Conservation (phyloP, 1,140 invertebrate species). For the Drosophila baimaii region DNA sequence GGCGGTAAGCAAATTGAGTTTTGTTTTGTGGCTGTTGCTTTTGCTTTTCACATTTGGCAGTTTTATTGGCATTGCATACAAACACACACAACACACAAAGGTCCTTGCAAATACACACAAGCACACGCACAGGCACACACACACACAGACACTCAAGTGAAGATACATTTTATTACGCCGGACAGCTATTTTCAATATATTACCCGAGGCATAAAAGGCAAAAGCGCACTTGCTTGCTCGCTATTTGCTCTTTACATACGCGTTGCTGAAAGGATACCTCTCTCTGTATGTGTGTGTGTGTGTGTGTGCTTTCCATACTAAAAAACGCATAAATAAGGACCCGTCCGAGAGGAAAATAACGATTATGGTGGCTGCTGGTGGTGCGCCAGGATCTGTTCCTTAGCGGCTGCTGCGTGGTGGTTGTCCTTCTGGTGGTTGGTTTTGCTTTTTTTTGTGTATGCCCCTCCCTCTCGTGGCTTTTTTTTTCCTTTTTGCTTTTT, state of each 20-base stretch:
- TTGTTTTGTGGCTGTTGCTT: constrained; percentile 56
- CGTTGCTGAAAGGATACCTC: constrained; percentile 67
- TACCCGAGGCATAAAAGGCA: constrained; percentile 74
- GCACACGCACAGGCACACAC: constrained; percentile 11
- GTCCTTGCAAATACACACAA: constrained; percentile 20
- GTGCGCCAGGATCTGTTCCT: constrained; percentile 17
- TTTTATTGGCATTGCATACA: constrained; percentile 79
- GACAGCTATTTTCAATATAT: constrained; percentile 83
- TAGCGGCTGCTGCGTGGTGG: constrained; percentile 37
- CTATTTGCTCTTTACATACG: constrained; percentile 67
- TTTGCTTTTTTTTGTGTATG: constrained; percentile 20
- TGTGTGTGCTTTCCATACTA: constrained; percentile 75
- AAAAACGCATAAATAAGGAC: constrained; percentile 81
- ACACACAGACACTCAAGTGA: constrained; percentile 27
- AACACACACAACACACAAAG: constrained; percentile 28
- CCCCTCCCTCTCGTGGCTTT: too few species aligned
- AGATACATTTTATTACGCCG: constrained; percentile 76
- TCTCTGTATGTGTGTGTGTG: constrained; percentile 25
- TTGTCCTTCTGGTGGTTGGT: constrained; percentile 64
- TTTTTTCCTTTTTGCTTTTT: constrained; percentile 55
- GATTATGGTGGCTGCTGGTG: constrained; percentile 59
- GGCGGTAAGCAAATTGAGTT: constrained; percentile 73
- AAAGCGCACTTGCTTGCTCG: constrained; percentile 55
- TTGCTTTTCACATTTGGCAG: constrained; percentile 72
- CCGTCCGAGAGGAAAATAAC: constrained; percentile 72